These are phyloP conservation scores for Anthopleura xanthogrammica DNA, from an alignment of 92 coral and sea anemone genomes.

Conservation along the genomic window DNA sequence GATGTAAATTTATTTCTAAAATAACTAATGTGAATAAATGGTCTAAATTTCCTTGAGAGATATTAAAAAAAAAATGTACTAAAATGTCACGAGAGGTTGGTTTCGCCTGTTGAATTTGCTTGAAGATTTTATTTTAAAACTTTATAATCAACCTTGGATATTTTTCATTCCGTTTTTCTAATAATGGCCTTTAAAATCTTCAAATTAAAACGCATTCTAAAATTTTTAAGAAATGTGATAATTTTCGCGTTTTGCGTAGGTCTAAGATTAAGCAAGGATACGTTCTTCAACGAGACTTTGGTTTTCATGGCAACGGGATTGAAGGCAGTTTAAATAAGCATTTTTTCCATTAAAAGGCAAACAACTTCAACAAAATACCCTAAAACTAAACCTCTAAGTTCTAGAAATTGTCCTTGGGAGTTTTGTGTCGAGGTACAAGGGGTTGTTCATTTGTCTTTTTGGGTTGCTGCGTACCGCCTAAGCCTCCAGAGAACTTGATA, in stretches of 20 bases:
- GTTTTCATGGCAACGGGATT: slow-evolving; percentile 25
- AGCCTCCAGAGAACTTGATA: neutral
- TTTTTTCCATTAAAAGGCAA: neutral
- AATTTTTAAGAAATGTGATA: neutral
- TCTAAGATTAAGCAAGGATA: neutral
- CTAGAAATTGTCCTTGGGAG: neutral
- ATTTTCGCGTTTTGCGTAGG: slow-evolving; percentile 19
- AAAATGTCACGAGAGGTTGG: neutral
- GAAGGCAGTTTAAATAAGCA: neutral
- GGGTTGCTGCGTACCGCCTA: neutral
- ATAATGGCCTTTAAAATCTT: neutral
- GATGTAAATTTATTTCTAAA: neutral
- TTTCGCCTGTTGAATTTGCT: neutral
- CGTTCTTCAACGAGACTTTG: slow-evolving; percentile 16
- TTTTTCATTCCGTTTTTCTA: neutral
- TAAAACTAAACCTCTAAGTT: neutral
- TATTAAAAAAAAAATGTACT: neutral
- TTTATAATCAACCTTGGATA: neutral
- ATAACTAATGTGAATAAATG: neutral
- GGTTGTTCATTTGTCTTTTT: neutral
- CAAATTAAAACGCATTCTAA: neutral
- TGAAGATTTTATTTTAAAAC: neutral
- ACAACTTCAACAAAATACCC: neutral
- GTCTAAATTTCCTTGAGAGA: neutral
- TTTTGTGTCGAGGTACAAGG: neutral